Evolutionary conservation across 2,888 invertebrate species (phyloP).

Genomic region (Polydrusus cervinus): DNA sequence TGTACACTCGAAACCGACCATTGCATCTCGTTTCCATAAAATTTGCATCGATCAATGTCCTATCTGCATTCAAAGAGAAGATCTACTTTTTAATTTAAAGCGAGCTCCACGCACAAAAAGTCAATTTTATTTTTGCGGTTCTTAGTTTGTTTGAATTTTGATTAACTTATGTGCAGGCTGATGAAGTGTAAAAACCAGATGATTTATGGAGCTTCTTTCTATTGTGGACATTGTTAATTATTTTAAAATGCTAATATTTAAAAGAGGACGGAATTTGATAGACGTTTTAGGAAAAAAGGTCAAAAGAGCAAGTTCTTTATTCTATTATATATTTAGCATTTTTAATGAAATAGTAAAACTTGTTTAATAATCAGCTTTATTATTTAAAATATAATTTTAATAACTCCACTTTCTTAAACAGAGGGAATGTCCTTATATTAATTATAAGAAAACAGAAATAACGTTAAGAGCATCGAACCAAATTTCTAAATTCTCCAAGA

Average conservation of each 20-base stretch:
- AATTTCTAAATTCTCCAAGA: too few relatives aligned
- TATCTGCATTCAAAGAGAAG: conserved; percentile 55
- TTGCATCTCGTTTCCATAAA: conserved; percentile 55
- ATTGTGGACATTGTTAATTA: conserved; percentile 38
- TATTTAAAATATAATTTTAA: too few relatives aligned
- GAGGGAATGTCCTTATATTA: too few relatives aligned
- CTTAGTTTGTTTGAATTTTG: conserved; percentile 33
- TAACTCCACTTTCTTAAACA: too few relatives aligned
- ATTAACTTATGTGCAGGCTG: conserved; percentile 49
- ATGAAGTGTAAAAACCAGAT: conserved; percentile 40
- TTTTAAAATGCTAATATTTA: conserved; percentile 45
- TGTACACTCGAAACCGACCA: conserved; percentile 38
- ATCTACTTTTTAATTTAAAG: conserved; percentile 52
- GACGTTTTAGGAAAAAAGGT: too few relatives aligned
- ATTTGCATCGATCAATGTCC: conserved; percentile 55
- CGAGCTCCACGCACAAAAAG: conserved; percentile 38
- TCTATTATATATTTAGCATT: too few relatives aligned
- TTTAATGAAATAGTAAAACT: too few relatives aligned
- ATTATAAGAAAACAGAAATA: too few relatives aligned
- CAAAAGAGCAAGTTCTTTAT: too few relatives aligned
- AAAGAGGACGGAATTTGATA: neutral
- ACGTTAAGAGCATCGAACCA: too few relatives aligned
- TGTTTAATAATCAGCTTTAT: too few relatives aligned
- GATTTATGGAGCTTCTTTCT: conserved; percentile 41
- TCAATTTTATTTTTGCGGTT: conserved; percentile 36